These are phyloP conservation scores for Caenorhabditis remanei DNA, from an alignment of 1,140 invertebrate species.

Conservation along the genomic window DNA sequence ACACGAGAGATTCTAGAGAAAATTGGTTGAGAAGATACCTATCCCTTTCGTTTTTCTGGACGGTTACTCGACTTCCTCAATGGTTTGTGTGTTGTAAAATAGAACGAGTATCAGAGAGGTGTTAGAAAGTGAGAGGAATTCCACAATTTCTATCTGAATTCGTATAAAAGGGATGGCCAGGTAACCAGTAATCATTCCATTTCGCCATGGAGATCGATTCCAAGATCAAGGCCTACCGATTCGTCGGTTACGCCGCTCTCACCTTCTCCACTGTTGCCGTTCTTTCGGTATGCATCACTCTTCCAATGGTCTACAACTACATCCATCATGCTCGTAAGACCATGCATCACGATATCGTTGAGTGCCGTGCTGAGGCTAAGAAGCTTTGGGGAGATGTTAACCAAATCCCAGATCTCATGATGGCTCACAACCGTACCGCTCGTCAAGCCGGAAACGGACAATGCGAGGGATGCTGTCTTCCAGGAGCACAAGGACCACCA, in stretches of 20 bases:
- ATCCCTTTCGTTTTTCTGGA: constrained; percentile 40
- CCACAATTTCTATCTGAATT: background rate
- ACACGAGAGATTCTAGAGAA: background rate
- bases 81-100: background rate
- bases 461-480: constrained; percentile 63
- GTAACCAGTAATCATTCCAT: constrained; percentile 41
- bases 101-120: background rate
- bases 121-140: constrained; percentile 21
- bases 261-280: constrained; percentile 58
- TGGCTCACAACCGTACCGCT: constrained; percentile 40
- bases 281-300: constrained; percentile 50
- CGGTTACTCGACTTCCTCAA: constrained; percentile 19
- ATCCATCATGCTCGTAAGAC: constrained; percentile 46
- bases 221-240: constrained; percentile 62
- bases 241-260: constrained; percentile 62
- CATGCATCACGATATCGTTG: constrained; percentile 57
- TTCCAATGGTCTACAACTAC: constrained; percentile 64
- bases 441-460: constrained; percentile 45
- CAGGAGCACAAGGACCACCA: constrained; percentile 56
- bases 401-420: background rate
- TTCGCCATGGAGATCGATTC: constrained; percentile 58
- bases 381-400: constrained; percentile 1
- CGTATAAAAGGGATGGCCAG: background rate
- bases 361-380: constrained; percentile 50
- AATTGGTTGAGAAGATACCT: background rate